Evolutionary conservation across 2,797 vertebrate species (phyloP).

Genomic region (Urocyon cinereoargenteus): DNA sequence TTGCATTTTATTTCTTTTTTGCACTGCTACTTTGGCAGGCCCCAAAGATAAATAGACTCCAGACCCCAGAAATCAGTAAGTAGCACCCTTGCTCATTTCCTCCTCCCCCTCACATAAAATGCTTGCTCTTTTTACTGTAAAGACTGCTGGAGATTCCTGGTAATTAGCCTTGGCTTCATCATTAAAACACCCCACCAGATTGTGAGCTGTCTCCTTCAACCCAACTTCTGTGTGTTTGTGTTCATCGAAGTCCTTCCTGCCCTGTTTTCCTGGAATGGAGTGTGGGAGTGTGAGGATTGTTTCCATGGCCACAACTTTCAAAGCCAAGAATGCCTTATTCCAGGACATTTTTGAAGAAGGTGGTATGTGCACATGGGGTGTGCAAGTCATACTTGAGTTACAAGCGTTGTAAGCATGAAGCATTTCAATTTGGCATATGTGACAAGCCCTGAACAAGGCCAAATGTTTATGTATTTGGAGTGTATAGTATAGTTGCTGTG

Average conservation of each 20-base stretch:
- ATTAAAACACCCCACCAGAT: background rate
- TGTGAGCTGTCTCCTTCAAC: background rate
- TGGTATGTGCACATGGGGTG: background rate
- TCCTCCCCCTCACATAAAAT: background rate
- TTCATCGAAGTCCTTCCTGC: background rate
- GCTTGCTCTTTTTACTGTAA: constrained; percentile 21
- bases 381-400: background rate
- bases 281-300: background rate
- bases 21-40: constrained; percentile 35
- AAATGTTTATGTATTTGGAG: background rate
- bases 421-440: background rate
- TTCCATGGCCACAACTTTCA: constrained; percentile 53
- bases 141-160: background rate
- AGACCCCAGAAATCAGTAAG: constrained; percentile 15
- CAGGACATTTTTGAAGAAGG: constrained; percentile 18
- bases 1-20: constrained; percentile 34
- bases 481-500: background rate
- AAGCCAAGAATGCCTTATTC: constrained; percentile 52
- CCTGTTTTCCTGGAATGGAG: background rate
- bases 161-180: constrained; percentile 24
- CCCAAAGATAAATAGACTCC: constrained; percentile 42
- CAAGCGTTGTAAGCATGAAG: background rate
- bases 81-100: background rate
- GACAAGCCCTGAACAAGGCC: background rate
- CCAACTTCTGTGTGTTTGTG: background rate